Percentiles rank a stretch among this genome's conserved stretches.
Evolutionary conservation across 1,140 invertebrate species (phyloP).

Genomic region (Anastatus disparis): DNA sequence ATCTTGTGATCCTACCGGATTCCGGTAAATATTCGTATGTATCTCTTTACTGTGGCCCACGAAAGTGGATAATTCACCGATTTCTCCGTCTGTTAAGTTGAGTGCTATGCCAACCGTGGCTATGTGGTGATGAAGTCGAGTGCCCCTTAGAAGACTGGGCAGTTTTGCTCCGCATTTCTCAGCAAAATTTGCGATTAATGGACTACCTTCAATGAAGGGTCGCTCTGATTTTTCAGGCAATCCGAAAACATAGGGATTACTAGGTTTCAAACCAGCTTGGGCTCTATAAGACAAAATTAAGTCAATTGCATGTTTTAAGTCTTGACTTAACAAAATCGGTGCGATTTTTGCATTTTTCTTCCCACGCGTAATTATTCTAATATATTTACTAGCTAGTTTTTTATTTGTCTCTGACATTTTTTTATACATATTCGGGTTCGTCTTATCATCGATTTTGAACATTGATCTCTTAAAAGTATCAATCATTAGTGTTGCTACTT

Average conservation of each 20-base stretch:
- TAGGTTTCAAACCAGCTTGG: neutral
- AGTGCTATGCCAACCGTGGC: too few species aligned
- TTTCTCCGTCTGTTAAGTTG: too few species aligned
- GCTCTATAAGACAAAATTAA: neutral
- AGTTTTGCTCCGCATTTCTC: conserved; percentile 13
- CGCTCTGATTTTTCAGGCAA: neutral
- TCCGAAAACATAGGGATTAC: conserved; percentile 27
- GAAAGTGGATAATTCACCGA: too few species aligned
- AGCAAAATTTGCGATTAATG: neutral
- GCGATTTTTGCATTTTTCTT: neutral
- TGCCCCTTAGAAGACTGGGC: too few species aligned
- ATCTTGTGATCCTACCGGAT: too few species aligned
- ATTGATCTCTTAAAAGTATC: neutral
- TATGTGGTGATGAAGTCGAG: too few species aligned
- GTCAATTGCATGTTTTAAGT: conserved; percentile 3
- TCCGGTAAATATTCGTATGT: too few species aligned
- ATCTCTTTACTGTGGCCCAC: too few species aligned
- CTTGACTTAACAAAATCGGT: neutral
- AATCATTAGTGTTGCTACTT: neutral
- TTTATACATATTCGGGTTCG: neutral
- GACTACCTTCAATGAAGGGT: neutral
- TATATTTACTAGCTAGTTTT: neutral
- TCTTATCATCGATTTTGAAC: neutral
- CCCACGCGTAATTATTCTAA: neutral
- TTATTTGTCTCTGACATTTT: neutral